These are phyloP conservation scores for Prunella himalayana DNA, from an alignment of 2,113 vertebrate genomes.

Conservation along the genomic window DNA sequence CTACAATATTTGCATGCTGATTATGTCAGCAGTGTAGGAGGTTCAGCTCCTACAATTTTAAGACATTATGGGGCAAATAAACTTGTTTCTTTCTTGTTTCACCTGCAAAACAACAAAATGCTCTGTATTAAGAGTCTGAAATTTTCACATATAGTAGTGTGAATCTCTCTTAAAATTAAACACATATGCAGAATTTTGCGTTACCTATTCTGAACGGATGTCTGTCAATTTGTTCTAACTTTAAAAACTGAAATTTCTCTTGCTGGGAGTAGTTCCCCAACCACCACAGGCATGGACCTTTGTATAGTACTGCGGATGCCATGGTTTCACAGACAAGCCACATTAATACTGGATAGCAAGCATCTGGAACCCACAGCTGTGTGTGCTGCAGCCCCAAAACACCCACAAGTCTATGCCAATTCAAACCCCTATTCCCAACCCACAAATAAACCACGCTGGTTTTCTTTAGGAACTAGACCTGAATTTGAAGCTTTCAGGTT, in stretches of 20 bases:
- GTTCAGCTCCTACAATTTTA: neutral
- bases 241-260: slow-evolving; percentile 44
- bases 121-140: neutral
- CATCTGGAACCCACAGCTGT: slow-evolving; percentile 76
- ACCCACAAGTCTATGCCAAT: slow-evolving; percentile 70
- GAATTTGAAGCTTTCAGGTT: slow-evolving; percentile 61
- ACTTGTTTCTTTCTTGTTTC: neutral
- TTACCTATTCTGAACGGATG: neutral
- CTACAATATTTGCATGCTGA: neutral
- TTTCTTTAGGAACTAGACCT: slow-evolving; percentile 70
- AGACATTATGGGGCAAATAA: neutral
- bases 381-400: slow-evolving; percentile 66
- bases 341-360: slow-evolving; percentile 74
- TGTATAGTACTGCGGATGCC: slow-evolving; percentile 66
- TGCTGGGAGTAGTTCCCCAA: slow-evolving; percentile 56
- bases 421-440: slow-evolving; percentile 65
- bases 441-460: slow-evolving; percentile 72
- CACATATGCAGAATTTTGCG: neutral
- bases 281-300: slow-evolving; percentile 64
- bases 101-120: neutral
- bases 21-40: neutral
- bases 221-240: slow-evolving; percentile 31
- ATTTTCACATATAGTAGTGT: neutral
- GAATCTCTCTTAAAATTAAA: neutral
- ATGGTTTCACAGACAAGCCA: slow-evolving; percentile 77